These are phyloP conservation scores for Dryobates pubescens DNA, from an alignment of 2,797 vertebrate genomes.

Conservation along the genomic window DNA sequence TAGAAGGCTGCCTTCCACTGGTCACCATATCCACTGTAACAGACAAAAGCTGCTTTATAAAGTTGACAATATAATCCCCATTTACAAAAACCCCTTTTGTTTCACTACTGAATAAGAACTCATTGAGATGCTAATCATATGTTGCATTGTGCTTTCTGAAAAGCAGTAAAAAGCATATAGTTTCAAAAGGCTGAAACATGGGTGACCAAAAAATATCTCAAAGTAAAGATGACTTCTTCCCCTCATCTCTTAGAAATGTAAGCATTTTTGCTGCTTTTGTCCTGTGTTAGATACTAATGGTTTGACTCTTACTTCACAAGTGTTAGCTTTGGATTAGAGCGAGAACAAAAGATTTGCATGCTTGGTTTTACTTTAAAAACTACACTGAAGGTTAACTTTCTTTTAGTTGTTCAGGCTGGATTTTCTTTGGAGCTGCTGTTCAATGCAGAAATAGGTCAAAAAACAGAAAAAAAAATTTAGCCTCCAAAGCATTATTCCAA, in stretches of 20 bases:
- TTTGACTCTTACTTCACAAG: background rate
- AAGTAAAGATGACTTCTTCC: constrained; percentile 26
- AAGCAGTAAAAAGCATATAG: constrained; percentile 74
- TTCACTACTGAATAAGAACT: constrained; percentile 78
- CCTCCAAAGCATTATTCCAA: background rate
- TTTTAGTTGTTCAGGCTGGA: too few species aligned
- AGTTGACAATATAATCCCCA: constrained; percentile 79
- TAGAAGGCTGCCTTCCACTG: constrained; percentile 61
- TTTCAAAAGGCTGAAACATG: constrained; percentile 72
- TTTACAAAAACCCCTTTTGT: constrained; percentile 82
- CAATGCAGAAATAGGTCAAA: background rate
- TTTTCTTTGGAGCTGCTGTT: background rate
- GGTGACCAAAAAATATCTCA: constrained; percentile 45
- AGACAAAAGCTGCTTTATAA: constrained; percentile 79
- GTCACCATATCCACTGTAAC: constrained; percentile 73
- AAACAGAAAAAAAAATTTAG: background rate
- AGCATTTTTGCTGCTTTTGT: background rate
- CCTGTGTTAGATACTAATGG: background rate
- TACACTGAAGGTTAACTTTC: background rate
- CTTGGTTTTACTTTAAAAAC: background rate
- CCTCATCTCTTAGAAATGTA: background rate
- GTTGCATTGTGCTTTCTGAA: constrained; percentile 74
- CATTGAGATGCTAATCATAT: constrained; percentile 85
- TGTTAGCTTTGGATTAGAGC: background rate
- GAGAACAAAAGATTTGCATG: background rate